A percentile compares a stretch with the other conserved stretches of the same genome.
Evolutionary conservation across 2,797 vertebrate genomes (phyloP).

Genomic region (Sebastes ruberrimus): DNA sequence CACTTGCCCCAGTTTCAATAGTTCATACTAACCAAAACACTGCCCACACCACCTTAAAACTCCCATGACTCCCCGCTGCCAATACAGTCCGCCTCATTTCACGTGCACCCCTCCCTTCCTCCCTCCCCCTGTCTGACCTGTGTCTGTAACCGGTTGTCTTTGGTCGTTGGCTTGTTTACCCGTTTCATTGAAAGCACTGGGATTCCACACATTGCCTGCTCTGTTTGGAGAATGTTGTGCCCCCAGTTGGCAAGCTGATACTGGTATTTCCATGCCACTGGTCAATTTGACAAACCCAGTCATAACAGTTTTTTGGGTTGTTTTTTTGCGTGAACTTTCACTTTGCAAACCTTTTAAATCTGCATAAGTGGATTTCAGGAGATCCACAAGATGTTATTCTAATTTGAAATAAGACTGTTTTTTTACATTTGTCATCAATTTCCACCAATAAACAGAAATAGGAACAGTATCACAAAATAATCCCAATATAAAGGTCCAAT

Average conservation of each 20-base stretch:
- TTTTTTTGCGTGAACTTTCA: neutral
- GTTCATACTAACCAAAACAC: slow-evolving; percentile 38
- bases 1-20: slow-evolving; percentile 45
- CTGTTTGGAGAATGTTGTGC: slow-evolving; percentile 30
- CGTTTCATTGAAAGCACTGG: slow-evolving; percentile 67
- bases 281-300: slow-evolving; percentile 57
- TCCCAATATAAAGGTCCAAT: neutral
- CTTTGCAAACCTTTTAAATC: neutral
- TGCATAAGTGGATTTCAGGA: neutral
- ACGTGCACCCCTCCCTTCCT: neutral
- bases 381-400: neutral
- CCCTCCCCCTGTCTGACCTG: slow-evolving; percentile 38
- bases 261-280: slow-evolving; percentile 53
- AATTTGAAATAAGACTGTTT: neutral
- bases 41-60: neutral
- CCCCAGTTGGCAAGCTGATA: slow-evolving; percentile 41
- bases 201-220: slow-evolving; percentile 68
- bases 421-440: neutral
- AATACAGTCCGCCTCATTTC: slow-evolving; percentile 24
- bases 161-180: slow-evolving; percentile 65
- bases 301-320: neutral
- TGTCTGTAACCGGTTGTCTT: slow-evolving; percentile 56
- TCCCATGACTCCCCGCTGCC: neutral
- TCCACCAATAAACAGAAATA: neutral
- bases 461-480: neutral